Evolutionary conservation across 2,113 vertebrate species (phyloP), one percentile per base, ranked within the genome.

Genomic region (Ceuthmochares aereus): DNA sequence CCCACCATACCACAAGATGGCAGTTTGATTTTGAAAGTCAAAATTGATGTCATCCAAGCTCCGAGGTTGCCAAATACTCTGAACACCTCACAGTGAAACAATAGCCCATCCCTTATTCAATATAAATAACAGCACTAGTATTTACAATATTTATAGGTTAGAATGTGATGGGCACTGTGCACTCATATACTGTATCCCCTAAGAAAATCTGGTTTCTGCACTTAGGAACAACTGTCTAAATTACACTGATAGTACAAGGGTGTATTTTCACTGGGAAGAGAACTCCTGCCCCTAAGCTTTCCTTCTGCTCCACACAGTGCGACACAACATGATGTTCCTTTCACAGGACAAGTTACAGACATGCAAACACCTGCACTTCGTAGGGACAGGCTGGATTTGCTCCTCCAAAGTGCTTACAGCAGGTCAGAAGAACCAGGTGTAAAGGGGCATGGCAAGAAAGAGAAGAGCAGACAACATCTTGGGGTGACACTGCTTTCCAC

Each of bases 21-120:
- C 96, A 96, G 86, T 51, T 96, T 58, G 73, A 89, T 82, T 84
- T 79, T 82, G 68, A 75, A 94, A 96, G 77, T 87, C 69, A 69
- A 26, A 90, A 34, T 14, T 42, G 47, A 78, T 92, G 56, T 22
- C 47, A 16, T 27, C 34, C 42, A 58, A 49, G 32, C 26, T 22
- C 30, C n/a, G 6, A 20, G 10, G n/a, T 64, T 89, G 69, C 45
- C 80, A 82, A 92, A 75, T 82, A 83, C 5, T 72, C 69, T 49
- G 20, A 82, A 64, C 20, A 49, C 30, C 30, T 54, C 25, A 3
- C 40, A 30, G 30, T 36, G 55, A 77, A 95, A 95, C 64, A 78
- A 64, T 37, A 77, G 37, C 73, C 88, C 43, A 62, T 72, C 43
- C 22, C 27, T 67, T 52, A 16, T 23, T 78, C 75, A 64, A 67